phyloP scores from a whole-genome alignment of 2,797 vertebrate genomes.

The Chloroceryle inda region DNA sequence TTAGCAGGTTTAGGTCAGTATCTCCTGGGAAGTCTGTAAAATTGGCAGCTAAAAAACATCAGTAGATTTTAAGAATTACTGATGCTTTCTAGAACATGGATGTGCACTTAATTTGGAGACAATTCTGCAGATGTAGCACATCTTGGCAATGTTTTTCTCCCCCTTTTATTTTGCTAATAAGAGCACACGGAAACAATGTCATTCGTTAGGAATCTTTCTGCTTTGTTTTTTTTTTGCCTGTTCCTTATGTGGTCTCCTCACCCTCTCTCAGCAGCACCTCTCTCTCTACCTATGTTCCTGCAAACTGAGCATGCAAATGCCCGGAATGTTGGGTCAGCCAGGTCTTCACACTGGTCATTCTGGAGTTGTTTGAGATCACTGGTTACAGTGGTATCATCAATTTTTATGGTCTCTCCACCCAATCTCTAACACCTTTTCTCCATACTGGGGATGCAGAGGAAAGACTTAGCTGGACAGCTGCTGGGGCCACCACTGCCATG shows the following conservation, averaged over 20 bases:
- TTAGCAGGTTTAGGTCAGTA: slow-evolving; percentile 13
- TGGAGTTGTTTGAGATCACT: background rate
- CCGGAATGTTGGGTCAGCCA: background rate
- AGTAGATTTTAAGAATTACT: background rate
- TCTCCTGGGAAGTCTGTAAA: slow-evolving; percentile 50
- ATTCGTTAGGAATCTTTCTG: background rate
- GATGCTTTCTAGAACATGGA: background rate
- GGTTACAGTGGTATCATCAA: background rate
- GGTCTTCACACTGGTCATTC: background rate
- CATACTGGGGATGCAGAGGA: fast-evolving
- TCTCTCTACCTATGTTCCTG: background rate
- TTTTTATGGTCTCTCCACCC: background rate
- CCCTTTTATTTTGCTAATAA: background rate
- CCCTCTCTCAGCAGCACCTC: background rate
- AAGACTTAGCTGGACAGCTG: background rate
- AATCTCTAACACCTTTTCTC: background rate
- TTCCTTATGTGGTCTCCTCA: background rate
- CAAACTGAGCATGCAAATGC: fast-evolving
- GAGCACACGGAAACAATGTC: background rate
- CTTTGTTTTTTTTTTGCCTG: background rate
- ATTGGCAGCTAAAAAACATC: background rate
- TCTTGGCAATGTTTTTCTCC: background rate
- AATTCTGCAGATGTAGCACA: background rate
- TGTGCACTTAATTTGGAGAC: background rate
- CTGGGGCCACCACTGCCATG: background rate